Evolutionary conservation across 92 coral and sea anemone genomes (phyloP), one percentile per base, ranked within the genome.

Genomic region (Metridium senile): DNA sequence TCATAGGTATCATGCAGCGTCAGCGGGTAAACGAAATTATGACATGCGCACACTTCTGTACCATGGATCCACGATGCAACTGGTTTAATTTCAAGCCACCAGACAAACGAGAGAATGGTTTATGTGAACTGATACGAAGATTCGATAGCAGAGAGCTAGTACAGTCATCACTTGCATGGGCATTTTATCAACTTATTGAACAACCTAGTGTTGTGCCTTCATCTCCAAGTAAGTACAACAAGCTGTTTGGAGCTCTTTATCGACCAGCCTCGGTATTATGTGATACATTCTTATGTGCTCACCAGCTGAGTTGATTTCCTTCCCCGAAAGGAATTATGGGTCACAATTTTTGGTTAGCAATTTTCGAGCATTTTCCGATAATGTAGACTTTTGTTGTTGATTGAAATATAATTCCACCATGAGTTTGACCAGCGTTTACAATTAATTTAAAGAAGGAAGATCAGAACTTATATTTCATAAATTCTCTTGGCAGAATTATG

Each of bases 1-100:
- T n/a, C n/a, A n/a, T n/a, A n/a, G n/a, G 34, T 71, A 75, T 85
- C 57, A 28, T 88, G 22, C 32, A 79, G 66, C 61, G 72, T 19
- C 75, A 82, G 69, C 89, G 57, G 68, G 63, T 71, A 21, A 28
- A 66, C 26, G 85, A 79, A 9, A 62, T 81, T 0, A 74, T 88
- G 82, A 74, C 84, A 47, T 91, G 97, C 67, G 97, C 93, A 43
- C 97, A 88, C 29, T 62, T 49, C 56, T 91, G 97, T 70, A 43
- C 78, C 47, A 30, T 67, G 64, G 26, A 71, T 35, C 26, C 75
- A 2, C 63, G 71, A 74, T 91, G 97, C 65, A 58, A 28, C 25
- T 91, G 88, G 17, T 85, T 91, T 45, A 91, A 91, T 74, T 91
- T 54, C 51, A 72, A 72, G 49, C 13, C 43, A 54, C 10, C 45